Conservation (phyloP, 2,888 invertebrate genomes). For the Eucera pruinosa region DNA sequence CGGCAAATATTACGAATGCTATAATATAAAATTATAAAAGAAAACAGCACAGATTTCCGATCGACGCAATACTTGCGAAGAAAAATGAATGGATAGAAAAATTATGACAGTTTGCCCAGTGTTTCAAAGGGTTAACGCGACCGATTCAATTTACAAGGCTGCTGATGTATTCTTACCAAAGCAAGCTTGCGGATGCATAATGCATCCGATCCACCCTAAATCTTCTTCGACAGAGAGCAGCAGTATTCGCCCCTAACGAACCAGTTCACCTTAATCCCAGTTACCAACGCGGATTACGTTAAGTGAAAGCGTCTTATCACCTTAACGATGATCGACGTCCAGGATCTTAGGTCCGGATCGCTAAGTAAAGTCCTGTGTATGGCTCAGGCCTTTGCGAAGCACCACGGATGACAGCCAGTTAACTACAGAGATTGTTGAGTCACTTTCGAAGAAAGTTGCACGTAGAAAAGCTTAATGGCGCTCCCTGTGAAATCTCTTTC, state of each 20-base stretch:
- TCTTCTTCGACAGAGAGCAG: conserved; percentile 41
- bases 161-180: conserved; percentile 1
- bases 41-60: too few species aligned
- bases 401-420: conserved; percentile 22
- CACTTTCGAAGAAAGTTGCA: conserved; percentile 17
- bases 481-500: neutral
- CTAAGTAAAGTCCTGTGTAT: conserved; percentile 58
- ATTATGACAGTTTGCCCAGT: too few species aligned
- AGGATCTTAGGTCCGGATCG: conserved; percentile 53
- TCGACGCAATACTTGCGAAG: too few species aligned
- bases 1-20: too few species aligned
- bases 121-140: neutral
- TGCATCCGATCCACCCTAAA: conserved; percentile 41
- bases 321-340: conserved; percentile 72
- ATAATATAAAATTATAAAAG: too few species aligned
- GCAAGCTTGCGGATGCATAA: conserved; percentile 7
- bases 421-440: conserved; percentile 28
- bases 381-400: conserved; percentile 7
- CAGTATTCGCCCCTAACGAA: conserved; percentile 54
- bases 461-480: neutral
- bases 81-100: too few species aligned
- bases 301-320: conserved; percentile 71
- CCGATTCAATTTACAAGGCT: neutral
- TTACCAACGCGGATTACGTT: conserved; percentile 64
- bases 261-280: conserved; percentile 63